Evolutionary conservation across 30 jellyfish, hydroid and myxozoan species (phyloP).

Genomic region (Aurelia coerulea): DNA sequence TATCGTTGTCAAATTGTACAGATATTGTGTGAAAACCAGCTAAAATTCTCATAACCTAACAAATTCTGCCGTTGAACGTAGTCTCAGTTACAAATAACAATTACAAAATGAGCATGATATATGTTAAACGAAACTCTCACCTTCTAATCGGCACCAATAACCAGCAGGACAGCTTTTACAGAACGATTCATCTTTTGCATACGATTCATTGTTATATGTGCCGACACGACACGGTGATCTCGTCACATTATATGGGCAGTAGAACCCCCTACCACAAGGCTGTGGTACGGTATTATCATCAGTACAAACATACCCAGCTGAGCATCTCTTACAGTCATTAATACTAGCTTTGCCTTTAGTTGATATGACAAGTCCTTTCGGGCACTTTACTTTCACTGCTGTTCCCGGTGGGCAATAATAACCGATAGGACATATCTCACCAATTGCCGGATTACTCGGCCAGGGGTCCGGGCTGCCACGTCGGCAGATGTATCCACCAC

Average conservation of each 20-base stretch:
- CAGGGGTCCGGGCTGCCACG: slow-evolving; percentile 81
- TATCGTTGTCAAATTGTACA: too few relatives aligned
- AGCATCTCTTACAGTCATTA: slow-evolving; percentile 83
- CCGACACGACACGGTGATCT: slow-evolving; percentile 89
- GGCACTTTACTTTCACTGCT: slow-evolving; percentile 87
- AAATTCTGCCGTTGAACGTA: too few relatives aligned
- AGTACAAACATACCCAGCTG: slow-evolving; percentile 93
- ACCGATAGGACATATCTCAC: slow-evolving; percentile 91
- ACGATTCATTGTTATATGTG: slow-evolving; percentile 71
- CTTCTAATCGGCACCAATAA: slow-evolving; percentile 80
- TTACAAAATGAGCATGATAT: too few relatives aligned
- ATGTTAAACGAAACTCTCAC: background rate
- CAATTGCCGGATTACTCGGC: slow-evolving; percentile 61
- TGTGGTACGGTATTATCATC: slow-evolving; percentile 83
- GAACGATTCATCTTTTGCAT: slow-evolving; percentile 74
- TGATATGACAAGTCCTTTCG: slow-evolving; percentile 84
- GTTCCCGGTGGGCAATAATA: slow-evolving; percentile 96
- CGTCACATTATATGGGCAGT: slow-evolving; percentile 94
- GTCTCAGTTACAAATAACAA: too few relatives aligned
- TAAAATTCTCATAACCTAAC: too few relatives aligned
- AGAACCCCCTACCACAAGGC: slow-evolving; percentile 89
- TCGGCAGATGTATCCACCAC: slow-evolving; percentile 76
- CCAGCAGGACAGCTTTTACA: slow-evolving; percentile 91
- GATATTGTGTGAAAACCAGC: too few relatives aligned
- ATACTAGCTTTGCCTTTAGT: slow-evolving; percentile 76